A percentile compares a stretch with the other conserved stretches of the same genome.
Evolutionary conservation across 2,113 vertebrate genomes (phyloP).

Genomic region (zebrafish (Danio rerio)): DNA sequence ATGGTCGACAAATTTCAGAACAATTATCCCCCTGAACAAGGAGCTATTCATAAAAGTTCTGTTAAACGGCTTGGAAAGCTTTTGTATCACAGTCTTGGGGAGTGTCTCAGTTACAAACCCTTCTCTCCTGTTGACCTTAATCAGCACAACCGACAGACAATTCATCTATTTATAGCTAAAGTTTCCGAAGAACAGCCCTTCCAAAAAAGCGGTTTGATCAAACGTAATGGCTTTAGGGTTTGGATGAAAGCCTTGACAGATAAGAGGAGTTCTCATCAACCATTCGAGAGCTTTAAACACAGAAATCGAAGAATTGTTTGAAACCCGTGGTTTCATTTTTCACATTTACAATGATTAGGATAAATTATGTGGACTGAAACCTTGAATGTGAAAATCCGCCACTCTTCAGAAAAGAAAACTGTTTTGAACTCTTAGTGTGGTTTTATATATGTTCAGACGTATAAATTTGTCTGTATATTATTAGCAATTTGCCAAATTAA

Average conservation of each 20-base stretch:
- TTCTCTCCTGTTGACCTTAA: conserved; percentile 21
- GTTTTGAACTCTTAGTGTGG: too few species aligned
- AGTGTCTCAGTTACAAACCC: neutral
- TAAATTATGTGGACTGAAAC: too few species aligned
- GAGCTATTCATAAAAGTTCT: conserved; percentile 9
- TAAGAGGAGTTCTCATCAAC: conserved; percentile 22
- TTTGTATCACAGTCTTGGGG: neutral
- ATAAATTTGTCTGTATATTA: too few species aligned
- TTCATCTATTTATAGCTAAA: conserved; percentile 13
- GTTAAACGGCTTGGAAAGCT: neutral
- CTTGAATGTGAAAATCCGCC: too few species aligned
- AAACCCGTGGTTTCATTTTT: neutral
- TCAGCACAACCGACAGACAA: conserved; percentile 33
- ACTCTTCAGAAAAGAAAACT: too few species aligned
- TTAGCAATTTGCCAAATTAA: too few species aligned
- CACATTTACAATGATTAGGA: neutral
- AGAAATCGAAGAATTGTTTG: neutral
- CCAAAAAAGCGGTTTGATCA: conserved; percentile 39
- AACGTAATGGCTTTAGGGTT: conserved; percentile 25
- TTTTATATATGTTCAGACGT: too few species aligned
- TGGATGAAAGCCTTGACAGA: conserved; percentile 32
- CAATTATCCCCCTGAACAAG: neutral
- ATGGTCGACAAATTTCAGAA: neutral
- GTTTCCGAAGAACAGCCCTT: conserved; percentile 11
- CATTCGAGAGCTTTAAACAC: conserved; percentile 23